Percentiles rank a stretch among this genome's conserved stretches.
phyloP scores from a whole-genome alignment of 2,888 invertebrate genomes.

The Parascotia fuliginaria region DNA sequence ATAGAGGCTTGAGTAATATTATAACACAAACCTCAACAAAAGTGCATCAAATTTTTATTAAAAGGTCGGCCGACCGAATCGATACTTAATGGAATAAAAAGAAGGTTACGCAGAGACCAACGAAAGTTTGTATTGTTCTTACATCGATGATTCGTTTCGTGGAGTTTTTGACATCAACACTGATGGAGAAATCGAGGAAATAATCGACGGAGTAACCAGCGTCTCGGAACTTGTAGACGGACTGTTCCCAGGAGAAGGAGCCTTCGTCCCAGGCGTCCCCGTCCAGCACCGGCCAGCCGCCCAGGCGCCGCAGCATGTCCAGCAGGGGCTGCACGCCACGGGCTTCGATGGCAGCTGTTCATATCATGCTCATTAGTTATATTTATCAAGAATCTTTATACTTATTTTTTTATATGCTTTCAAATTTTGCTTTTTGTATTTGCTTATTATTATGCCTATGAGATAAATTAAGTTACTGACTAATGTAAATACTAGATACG shows the following conservation, averaged over 20 bases:
- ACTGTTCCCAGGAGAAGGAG: slow-evolving; percentile 92
- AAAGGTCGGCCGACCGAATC: slow-evolving; percentile 54
- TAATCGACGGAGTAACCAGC: slow-evolving; percentile 95
- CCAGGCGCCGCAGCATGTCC: slow-evolving; percentile 90
- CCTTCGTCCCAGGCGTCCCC: slow-evolving; percentile 90
- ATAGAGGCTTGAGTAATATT: slow-evolving; percentile 8
- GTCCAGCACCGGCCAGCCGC: slow-evolving; percentile 97
- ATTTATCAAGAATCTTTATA: too few relatives aligned
- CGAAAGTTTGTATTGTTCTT: slow-evolving; percentile 61
- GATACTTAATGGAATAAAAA: slow-evolving; percentile 12
- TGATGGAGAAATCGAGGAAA: slow-evolving; percentile 95
- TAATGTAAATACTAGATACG: too few relatives aligned
- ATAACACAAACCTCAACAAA: slow-evolving; percentile 19
- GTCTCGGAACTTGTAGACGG: slow-evolving; percentile 92
- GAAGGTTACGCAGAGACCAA: slow-evolving; percentile 1
- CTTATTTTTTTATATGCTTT: too few relatives aligned
- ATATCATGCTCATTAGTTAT: not conserved
- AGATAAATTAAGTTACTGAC: too few relatives aligned
- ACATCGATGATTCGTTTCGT: slow-evolving; percentile 94
- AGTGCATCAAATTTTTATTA: slow-evolving; percentile 14
- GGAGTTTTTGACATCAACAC: slow-evolving; percentile 95
- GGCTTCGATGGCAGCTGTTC: slow-evolving; percentile 91
- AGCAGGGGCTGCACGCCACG: slow-evolving; percentile 91
- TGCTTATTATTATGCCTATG: too few relatives aligned
- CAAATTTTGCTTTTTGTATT: too few relatives aligned